Evolutionary conservation across 23 tunicate species (phyloP).

Genomic region (Clavelina lepadiformis): DNA sequence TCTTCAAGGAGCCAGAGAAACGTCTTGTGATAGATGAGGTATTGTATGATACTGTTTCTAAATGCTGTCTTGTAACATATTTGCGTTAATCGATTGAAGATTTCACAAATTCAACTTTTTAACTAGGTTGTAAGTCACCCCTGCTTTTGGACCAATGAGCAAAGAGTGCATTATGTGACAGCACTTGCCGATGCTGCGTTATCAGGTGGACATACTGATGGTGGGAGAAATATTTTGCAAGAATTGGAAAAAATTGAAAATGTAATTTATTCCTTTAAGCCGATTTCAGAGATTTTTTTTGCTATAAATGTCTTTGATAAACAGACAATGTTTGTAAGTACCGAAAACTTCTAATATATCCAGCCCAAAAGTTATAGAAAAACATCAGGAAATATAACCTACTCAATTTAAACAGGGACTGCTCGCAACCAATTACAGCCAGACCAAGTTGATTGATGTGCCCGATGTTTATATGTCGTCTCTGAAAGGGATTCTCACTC

Average conservation of each 20-base stretch:
- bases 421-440: neutral
- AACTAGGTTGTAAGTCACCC: constrained; percentile 46
- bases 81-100: no score
- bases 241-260: constrained; percentile 11
- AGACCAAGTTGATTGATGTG: constrained; percentile 3
- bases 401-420: neutral
- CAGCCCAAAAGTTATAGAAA: no score
- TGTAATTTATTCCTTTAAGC: neutral
- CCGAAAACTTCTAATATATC: no score
- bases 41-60: neutral
- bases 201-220: neutral
- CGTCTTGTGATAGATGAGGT: constrained; percentile 43
- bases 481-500: neutral
- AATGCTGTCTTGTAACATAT: neutral
- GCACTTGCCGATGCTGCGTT: constrained; percentile 21
- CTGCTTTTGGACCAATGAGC: constrained; percentile 53
- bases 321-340: no score
- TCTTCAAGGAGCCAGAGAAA: constrained; percentile 72
- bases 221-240: constrained; percentile 7
- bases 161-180: constrained; percentile 16
- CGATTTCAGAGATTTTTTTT: no score
- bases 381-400: no score
- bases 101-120: no score
- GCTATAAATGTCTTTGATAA: no score
- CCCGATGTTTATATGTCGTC: constrained; percentile 6